Conservation (phyloP, 2,797 vertebrate species). For the Spea hammondii region DNA sequence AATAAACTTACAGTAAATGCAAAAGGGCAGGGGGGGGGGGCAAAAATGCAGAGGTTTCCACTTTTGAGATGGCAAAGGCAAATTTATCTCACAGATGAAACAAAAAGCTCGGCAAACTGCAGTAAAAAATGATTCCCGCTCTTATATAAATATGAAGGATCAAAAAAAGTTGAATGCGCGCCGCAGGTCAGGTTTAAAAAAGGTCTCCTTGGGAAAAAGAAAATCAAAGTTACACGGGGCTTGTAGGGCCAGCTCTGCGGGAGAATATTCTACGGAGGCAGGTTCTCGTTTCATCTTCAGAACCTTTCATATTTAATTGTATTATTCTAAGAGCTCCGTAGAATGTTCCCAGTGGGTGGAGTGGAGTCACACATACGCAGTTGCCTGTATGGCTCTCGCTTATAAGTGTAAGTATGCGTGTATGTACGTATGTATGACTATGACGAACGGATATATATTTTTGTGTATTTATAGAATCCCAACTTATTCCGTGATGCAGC, state of each 20-base stretch:
- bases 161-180: constrained; percentile 24
- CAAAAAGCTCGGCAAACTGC: background rate
- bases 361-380: background rate
- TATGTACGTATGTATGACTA: no score
- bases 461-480: no score
- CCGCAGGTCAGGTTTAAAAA: background rate
- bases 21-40: background rate
- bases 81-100: constrained; percentile 33
- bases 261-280: background rate
- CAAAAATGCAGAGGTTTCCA: background rate
- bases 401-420: background rate
- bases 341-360: constrained; percentile 3
- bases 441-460: no score
- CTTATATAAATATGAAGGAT: constrained; percentile 38
- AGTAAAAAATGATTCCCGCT: background rate
- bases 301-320: constrained; percentile 14
- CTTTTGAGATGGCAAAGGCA: constrained; percentile 2
- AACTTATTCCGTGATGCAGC: no score
- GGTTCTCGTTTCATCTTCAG: constrained; percentile 17
- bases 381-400: background rate
- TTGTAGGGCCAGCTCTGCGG: constrained; percentile 1
- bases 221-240: constrained; percentile 21
- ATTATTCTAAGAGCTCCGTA: constrained; percentile 12
- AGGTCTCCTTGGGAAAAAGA: constrained; percentile 2
- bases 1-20: constrained; percentile 35